Conservation (phyloP, 2,113 vertebrate genomes). For the Saimiri boliviensis region DNA sequence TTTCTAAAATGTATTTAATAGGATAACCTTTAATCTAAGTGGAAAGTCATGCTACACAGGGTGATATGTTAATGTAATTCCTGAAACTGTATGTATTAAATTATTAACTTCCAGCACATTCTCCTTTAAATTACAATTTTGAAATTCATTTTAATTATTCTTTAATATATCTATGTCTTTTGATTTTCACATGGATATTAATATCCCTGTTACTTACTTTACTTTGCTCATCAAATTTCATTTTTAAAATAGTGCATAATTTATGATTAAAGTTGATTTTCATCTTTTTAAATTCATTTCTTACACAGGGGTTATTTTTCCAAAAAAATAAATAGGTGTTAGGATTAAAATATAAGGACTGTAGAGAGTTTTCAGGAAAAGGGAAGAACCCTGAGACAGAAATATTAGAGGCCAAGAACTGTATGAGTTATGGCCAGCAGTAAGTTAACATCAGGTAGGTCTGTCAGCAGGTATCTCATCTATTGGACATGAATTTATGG, state of each 20-base stretch:
- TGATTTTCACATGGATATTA: not conserved
- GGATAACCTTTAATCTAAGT: not conserved
- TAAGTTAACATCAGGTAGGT: not conserved
- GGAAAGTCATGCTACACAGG: not conserved
- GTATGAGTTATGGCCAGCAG: not conserved
- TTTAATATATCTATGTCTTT: not conserved
- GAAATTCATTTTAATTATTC: not conserved
- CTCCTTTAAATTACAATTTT: not conserved
- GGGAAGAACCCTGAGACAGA: not conserved
- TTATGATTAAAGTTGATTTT: not conserved
- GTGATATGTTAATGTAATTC: not conserved
- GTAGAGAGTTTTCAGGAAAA: not conserved
- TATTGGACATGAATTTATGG: not conserved
- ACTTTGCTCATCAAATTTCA: not conserved
- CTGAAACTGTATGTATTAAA: not conserved
- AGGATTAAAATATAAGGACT: not conserved
- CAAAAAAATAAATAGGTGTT: not conserved
- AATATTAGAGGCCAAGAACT: not conserved
- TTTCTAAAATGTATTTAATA: not conserved
- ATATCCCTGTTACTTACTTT: not conserved
- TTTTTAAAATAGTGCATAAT: not conserved
- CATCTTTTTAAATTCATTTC: not conserved
- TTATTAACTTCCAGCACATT: not conserved
- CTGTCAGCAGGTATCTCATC: not conserved
- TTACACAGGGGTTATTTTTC: not conserved